Conservation (phyloP, 2,113 vertebrate species). For the Petrocephalus microphthalmus region DNA sequence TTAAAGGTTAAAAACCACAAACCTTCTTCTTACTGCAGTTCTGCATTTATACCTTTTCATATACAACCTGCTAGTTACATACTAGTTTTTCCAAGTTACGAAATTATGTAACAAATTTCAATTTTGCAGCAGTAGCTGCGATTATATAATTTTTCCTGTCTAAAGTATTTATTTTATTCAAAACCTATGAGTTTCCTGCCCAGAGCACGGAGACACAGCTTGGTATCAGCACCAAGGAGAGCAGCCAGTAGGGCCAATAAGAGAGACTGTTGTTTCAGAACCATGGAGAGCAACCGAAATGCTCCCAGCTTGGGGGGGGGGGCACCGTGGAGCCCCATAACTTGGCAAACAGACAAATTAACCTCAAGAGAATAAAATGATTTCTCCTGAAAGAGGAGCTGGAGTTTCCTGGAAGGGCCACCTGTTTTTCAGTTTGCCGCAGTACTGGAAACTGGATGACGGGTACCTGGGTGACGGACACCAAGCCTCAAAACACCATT, state of each 20-base stretch:
- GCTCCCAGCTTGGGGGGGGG: not conserved
- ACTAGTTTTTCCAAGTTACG: not conserved
- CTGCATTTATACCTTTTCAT: not conserved
- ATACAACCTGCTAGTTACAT: not conserved
- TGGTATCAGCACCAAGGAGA: not conserved
- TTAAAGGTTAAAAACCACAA: not conserved
- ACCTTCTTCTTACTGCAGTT: not conserved
- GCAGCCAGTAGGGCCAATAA: not conserved
- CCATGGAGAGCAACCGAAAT: not conserved
- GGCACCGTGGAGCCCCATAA: not conserved
- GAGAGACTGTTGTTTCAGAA: not conserved
- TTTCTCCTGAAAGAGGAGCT: not conserved
- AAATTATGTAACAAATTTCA: not conserved
- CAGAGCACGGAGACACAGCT: not conserved
- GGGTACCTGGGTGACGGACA: not conserved
- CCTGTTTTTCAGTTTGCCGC: not conserved
- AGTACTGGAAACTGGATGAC: not conserved
- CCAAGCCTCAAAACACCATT: not conserved
- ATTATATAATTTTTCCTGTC: not conserved
- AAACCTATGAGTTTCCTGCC: not conserved
- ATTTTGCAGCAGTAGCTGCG: not conserved
- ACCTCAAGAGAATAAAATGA: not conserved
- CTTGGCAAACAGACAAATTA: slow-evolving; percentile 10
- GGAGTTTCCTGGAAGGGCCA: not conserved
- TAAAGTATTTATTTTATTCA: not conserved